These are phyloP conservation scores for Tupaia tana DNA, from an alignment of 2,113 vertebrate genomes.

Conservation along the genomic window DNA sequence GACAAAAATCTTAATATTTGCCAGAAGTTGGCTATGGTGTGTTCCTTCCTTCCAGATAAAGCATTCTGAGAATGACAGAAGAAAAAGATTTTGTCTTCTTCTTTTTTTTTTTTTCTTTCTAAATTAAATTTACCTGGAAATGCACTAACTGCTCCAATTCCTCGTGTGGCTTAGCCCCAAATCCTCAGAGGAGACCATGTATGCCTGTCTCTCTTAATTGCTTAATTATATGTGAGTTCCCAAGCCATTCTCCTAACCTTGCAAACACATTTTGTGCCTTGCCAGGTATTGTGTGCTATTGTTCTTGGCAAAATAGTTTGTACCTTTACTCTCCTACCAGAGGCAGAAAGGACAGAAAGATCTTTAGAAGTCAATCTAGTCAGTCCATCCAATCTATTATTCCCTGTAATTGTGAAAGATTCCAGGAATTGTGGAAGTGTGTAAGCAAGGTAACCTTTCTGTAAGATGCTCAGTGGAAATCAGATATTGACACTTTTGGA, in stretches of 20 bases:
- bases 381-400: not conserved
- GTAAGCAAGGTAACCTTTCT: not conserved
- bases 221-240: not conserved
- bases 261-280: conserved; percentile 14
- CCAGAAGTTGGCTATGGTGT: not conserved
- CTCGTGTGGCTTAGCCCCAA: not conserved
- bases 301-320: conserved; percentile 41
- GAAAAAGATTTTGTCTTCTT: not conserved
- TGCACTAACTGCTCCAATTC: not conserved
- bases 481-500: not conserved
- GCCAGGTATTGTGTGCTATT: not conserved
- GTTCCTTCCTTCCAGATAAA: not conserved
- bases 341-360: not conserved
- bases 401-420: not conserved
- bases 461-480: not conserved
- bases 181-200: not conserved
- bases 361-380: not conserved
- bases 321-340: not conserved
- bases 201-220: not conserved
- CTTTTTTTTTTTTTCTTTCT: not conserved
- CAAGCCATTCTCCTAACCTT: not conserved
- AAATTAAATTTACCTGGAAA: conserved; percentile 40
- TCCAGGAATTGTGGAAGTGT: not conserved
- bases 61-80: conserved; percentile 27
- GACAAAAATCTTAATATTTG: not conserved